Evolutionary conservation across 2,888 invertebrate species (phyloP).

Genomic region (Icerya purchasi): DNA sequence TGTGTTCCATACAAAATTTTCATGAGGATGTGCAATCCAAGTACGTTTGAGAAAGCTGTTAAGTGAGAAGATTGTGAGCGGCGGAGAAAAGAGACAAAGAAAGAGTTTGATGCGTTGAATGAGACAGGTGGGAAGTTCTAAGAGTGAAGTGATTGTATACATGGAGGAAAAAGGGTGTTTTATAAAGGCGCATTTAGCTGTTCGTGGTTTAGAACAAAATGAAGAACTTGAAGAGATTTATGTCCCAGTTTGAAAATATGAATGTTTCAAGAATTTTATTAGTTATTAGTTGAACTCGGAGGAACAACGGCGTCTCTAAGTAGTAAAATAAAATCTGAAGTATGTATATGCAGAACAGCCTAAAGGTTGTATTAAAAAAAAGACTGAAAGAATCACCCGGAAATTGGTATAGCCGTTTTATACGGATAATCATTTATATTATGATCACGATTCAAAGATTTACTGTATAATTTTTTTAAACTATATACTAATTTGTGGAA

Average conservation of each 20-base stretch:
- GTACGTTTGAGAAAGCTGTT: background rate
- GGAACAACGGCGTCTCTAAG: background rate
- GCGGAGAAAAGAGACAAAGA: background rate
- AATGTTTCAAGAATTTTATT: background rate
- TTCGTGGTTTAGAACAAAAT: background rate
- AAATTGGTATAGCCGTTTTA: conserved; percentile 18
- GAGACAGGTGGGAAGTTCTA: conserved; percentile 1
- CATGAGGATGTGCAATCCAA: too few species aligned
- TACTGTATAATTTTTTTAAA: conserved; percentile 8
- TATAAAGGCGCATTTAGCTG: background rate
- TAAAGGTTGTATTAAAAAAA: conserved; percentile 14
- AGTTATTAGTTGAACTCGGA: background rate
- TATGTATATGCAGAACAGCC: too few species aligned
- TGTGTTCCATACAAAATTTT: too few species aligned
- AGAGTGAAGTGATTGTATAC: background rate
- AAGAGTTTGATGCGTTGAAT: background rate
- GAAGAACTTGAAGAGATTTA: background rate
- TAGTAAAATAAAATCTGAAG: conserved; percentile 6
- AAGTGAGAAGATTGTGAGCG: background rate
- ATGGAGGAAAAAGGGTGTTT: background rate
- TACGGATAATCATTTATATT: conserved; percentile 6
- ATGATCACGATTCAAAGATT: background rate
- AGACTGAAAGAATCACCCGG: conserved; percentile 18
- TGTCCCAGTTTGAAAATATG: background rate
- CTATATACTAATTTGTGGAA: conserved; percentile 7